These are phyloP conservation scores for Danionella dracula DNA, from an alignment of 2,797 vertebrate genomes.

Conservation along the genomic window DNA sequence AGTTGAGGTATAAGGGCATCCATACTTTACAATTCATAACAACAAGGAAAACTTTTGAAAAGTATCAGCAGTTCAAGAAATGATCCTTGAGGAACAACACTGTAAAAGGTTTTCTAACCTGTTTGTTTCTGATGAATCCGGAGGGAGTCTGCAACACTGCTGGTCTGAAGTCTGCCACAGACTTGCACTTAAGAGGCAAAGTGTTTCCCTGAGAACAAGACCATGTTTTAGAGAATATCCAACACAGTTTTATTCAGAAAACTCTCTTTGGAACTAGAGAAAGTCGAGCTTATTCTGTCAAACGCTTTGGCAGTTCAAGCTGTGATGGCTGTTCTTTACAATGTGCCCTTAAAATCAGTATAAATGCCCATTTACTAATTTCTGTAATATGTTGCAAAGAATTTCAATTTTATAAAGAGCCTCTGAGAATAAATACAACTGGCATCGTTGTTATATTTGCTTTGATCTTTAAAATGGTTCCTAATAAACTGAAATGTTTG, in stretches of 20 bases:
- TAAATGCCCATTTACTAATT: not conserved
- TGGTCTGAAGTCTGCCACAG: conserved; percentile 36
- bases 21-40: not conserved
- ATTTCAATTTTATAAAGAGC: no score
- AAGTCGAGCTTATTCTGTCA: not conserved
- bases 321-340: not conserved
- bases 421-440: no score
- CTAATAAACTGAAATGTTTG: no score
- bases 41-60: not conserved
- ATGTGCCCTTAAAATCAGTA: not conserved
- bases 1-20: not conserved
- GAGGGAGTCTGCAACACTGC: not conserved
- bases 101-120: conserved; percentile 21
- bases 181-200: conserved; percentile 32
- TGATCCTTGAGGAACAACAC: not conserved
- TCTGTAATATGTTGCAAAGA: no score
- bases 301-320: not conserved
- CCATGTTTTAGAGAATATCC: not conserved
- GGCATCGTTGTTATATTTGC: no score
- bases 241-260: not conserved
- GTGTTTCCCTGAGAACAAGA: conserved; percentile 34
- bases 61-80: not conserved
- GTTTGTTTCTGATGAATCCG: not conserved
- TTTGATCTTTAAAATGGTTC: no score
- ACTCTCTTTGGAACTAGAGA: not conserved